These are phyloP conservation scores for Lasioglossum villosulum DNA, from an alignment of 2,888 invertebrate genomes.

Conservation along the genomic window DNA sequence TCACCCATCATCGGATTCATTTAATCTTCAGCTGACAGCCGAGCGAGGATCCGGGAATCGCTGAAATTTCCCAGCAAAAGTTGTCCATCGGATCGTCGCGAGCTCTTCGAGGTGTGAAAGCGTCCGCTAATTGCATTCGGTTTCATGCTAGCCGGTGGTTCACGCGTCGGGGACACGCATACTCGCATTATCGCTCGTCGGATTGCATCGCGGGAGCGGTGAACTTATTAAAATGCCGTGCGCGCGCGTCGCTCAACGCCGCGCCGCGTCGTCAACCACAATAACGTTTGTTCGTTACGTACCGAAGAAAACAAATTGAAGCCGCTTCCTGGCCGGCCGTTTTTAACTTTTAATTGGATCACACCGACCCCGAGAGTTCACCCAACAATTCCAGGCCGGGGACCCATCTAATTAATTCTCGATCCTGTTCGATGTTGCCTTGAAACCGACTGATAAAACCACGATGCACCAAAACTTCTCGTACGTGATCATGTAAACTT, in stretches of 20 bases:
- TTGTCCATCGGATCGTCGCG: neutral
- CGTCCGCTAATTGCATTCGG: conserved; percentile 52
- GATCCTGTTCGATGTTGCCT: conserved; percentile 43
- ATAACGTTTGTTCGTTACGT: conserved; percentile 63
- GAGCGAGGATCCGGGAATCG: neutral
- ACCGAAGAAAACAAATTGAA: conserved; percentile 67
- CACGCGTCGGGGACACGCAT: conserved; percentile 14
- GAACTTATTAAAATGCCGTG: conserved; percentile 65
- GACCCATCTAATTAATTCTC: conserved; percentile 66
- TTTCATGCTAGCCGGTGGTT: conserved; percentile 2
- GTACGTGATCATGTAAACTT: neutral
- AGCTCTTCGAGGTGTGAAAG: conserved; percentile 20
- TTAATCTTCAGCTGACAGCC: neutral
- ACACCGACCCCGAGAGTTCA: conserved; percentile 41
- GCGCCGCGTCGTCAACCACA: conserved; percentile 54
- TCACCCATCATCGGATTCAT: neutral
- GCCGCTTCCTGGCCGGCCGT: conserved; percentile 49
- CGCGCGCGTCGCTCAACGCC: conserved; percentile 18
- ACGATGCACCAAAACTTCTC: neutral
- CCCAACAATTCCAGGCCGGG: conserved; percentile 40
- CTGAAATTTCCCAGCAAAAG: neutral
- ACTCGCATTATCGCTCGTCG: conserved; percentile 28
- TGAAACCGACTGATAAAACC: neutral
- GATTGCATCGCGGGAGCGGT: neutral
- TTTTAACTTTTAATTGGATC: conserved; percentile 74